Conservation (phyloP, 2,888 invertebrate genomes). For the Lasioglossum vierecki region DNA sequence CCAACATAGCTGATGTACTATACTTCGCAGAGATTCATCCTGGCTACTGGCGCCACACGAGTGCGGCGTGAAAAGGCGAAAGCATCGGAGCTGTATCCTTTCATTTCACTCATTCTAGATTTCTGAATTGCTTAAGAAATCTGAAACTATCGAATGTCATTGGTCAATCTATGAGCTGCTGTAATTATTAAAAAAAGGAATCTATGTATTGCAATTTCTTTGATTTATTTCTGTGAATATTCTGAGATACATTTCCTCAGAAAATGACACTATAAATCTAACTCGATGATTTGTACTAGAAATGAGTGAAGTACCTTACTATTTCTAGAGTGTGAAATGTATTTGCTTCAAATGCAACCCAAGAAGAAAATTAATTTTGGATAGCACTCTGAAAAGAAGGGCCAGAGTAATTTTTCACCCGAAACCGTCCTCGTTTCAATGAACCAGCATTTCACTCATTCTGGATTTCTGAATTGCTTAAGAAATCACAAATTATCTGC, state of each 20-base stretch:
- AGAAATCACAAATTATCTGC: not conserved
- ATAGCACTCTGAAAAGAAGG: not conserved
- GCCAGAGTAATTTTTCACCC: not conserved
- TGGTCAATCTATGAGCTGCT: not conserved
- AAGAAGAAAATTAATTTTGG: not conserved
- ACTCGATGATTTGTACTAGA: not conserved
- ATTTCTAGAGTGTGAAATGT: not conserved
- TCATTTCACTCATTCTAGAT: not conserved
- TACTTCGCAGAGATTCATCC: not conserved
- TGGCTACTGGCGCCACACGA: conserved; percentile 7
- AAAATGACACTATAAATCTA: too few relatives aligned
- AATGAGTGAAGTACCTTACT: not conserved
- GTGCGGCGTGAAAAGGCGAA: not conserved
- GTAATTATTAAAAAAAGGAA: too few relatives aligned
- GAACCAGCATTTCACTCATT: not conserved
- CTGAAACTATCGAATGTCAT: not conserved
- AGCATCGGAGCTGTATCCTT: not conserved
- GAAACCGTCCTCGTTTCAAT: not conserved
- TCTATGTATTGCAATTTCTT: too few relatives aligned
- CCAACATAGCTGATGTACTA: not conserved
- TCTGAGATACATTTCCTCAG: not conserved
- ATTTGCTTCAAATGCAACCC: not conserved
- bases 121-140: not conserved
- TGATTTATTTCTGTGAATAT: too few relatives aligned
- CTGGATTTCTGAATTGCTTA: not conserved